A percentile compares a stretch with the other conserved stretches of the same genome.
These are phyloP conservation scores for Strix occidentalis DNA, from an alignment of 2,797 vertebrate genomes.

Conservation along the genomic window DNA sequence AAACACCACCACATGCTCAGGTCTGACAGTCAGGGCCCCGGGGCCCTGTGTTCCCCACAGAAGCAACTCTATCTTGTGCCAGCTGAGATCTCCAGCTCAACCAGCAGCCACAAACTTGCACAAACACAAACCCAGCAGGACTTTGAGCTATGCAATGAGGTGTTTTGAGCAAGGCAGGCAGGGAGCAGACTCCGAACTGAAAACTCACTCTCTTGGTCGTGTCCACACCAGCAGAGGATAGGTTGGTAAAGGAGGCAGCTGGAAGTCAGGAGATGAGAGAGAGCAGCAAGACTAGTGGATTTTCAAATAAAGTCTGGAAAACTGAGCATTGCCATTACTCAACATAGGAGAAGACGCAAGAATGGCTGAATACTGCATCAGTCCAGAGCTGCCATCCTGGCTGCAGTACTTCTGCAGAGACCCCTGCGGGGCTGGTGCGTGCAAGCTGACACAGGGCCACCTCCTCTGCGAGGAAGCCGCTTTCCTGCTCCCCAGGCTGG, in stretches of 20 bases:
- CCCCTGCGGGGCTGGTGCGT: fast-evolving
- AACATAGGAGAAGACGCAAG: fast-evolving
- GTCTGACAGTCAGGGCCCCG: neutral
- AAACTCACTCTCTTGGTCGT: neutral
- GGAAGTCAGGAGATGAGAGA: neutral
- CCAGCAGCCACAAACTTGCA: neutral
- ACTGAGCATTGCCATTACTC: neutral
- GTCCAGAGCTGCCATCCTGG: neutral
- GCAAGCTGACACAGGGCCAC: neutral
- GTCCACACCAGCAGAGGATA: neutral
- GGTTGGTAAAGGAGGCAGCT: neutral
- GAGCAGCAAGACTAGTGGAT: neutral
- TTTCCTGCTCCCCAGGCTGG: neutral
- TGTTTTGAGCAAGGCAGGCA: neutral
- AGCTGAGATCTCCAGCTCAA: neutral
- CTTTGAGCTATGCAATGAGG: fast-evolving
- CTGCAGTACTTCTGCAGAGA: neutral
- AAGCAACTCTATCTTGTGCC: neutral
- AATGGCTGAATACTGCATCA: neutral
- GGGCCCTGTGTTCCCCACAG: neutral
- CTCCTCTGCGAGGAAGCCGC: neutral
- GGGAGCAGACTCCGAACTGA: neutral
- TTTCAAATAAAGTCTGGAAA: neutral
- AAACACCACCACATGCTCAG: neutral
- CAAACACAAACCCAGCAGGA: neutral